Conservation (phyloP, 2,113 vertebrate species). For the Brevimyrus niger region DNA sequence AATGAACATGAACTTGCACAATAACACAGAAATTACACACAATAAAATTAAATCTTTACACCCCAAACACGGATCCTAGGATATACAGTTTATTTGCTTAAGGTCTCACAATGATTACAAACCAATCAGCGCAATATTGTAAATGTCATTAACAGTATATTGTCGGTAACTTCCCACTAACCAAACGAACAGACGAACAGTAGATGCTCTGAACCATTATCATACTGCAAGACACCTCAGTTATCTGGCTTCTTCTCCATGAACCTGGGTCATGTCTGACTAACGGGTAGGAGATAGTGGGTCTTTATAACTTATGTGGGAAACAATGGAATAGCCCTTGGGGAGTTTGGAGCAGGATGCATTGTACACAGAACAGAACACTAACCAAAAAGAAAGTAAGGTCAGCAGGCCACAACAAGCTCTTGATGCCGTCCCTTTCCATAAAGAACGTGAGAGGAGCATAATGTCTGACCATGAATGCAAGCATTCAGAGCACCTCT, state of each 20-base stretch:
- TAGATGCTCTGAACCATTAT: background rate
- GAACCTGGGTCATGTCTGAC: background rate
- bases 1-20: slow-evolving; percentile 36
- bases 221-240: background rate
- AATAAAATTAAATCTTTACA: slow-evolving; percentile 34
- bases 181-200: background rate
- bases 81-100: slow-evolving; percentile 8
- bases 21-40: slow-evolving; percentile 39
- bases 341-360: background rate
- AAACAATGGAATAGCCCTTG: slow-evolving; percentile 11
- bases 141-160: background rate
- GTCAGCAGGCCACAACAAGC: background rate
- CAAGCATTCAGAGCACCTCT: background rate
- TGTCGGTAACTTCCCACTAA: background rate
- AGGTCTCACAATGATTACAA: slow-evolving; percentile 2
- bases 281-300: background rate
- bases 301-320: background rate
- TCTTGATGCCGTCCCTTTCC: background rate
- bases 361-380: background rate
- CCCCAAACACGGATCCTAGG: slow-evolving; percentile 37
- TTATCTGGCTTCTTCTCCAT: background rate
- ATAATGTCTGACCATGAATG: background rate
- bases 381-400: background rate
- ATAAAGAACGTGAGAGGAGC: background rate
- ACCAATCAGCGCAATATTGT: background rate